Evolutionary conservation across 1,140 invertebrate species (phyloP).

Genomic region (Orchesella cincta): DNA sequence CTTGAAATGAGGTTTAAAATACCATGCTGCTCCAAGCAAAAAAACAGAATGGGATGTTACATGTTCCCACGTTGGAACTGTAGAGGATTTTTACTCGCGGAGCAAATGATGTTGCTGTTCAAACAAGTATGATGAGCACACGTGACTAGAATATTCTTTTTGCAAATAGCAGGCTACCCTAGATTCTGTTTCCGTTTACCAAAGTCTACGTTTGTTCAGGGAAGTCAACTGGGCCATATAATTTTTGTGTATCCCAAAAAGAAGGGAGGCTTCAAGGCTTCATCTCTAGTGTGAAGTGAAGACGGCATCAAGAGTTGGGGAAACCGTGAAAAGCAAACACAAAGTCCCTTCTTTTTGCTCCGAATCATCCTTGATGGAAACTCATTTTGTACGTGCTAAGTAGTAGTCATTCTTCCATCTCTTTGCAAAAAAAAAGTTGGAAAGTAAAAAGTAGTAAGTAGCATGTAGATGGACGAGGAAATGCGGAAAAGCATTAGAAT

Average conservation of each 20-base stretch:
- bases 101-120: constrained; percentile 26
- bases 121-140: constrained; percentile 35
- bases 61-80: background rate
- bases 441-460: no score
- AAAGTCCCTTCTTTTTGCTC: background rate
- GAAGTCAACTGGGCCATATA: constrained; percentile 16
- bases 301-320: no score
- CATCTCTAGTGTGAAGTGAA: no score
- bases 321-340: no score
- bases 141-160: constrained; percentile 29
- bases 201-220: no score
- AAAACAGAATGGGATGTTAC: background rate
- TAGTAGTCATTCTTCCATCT: no score
- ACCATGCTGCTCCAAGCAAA: background rate
- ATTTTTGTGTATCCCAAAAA: no score
- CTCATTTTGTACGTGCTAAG: constrained; percentile 30
- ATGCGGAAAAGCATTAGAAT: no score
- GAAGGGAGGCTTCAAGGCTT: no score
- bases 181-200: constrained; percentile 5
- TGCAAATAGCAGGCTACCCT: constrained; percentile 6
- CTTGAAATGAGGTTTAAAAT: constrained; percentile 23
- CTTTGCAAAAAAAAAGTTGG: no score
- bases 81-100: background rate
- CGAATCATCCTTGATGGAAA: constrained; percentile 12
- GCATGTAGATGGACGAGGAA: no score